These are phyloP conservation scores for Linurgus olivaceus DNA, from an alignment of 2,797 vertebrate genomes.

Conservation along the genomic window DNA sequence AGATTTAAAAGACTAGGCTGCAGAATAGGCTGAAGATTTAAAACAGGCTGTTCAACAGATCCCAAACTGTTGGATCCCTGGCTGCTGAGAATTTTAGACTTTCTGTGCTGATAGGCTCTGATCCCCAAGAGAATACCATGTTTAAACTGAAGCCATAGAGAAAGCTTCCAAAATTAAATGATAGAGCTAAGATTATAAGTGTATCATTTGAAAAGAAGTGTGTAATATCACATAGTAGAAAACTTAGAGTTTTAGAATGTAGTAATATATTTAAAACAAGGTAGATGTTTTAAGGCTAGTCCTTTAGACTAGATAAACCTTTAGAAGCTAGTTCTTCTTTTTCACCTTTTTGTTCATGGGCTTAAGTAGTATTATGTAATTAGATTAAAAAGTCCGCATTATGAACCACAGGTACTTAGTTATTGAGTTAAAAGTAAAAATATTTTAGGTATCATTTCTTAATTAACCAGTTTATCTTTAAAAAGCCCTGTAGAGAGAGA, in stretches of 20 bases:
- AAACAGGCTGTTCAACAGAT: not conserved
- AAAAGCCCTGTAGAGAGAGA: not conserved
- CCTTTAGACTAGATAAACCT: not conserved
- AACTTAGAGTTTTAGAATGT: not conserved
- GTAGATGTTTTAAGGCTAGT: not conserved
- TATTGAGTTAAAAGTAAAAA: not conserved
- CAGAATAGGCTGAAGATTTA: not conserved
- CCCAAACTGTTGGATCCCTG: not conserved
- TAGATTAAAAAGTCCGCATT: not conserved
- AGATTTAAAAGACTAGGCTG: not conserved
- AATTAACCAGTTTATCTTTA: not conserved
- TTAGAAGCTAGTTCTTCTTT: not conserved
- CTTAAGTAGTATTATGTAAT: not conserved
- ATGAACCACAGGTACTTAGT: not conserved
- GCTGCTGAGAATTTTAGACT: not conserved
- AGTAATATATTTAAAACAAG: not conserved
- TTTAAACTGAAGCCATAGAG: not conserved
- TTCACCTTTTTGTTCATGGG: not conserved
- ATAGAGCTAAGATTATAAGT: not conserved
- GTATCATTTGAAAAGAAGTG: not conserved
- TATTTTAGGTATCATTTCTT: not conserved
- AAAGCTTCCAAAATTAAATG: not conserved
- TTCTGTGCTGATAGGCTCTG: not conserved
- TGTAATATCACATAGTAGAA: not conserved
- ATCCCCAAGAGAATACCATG: not conserved